Evolutionary conservation across 2,113 vertebrate species (phyloP).

Genomic region (Malurus elegans): DNA sequence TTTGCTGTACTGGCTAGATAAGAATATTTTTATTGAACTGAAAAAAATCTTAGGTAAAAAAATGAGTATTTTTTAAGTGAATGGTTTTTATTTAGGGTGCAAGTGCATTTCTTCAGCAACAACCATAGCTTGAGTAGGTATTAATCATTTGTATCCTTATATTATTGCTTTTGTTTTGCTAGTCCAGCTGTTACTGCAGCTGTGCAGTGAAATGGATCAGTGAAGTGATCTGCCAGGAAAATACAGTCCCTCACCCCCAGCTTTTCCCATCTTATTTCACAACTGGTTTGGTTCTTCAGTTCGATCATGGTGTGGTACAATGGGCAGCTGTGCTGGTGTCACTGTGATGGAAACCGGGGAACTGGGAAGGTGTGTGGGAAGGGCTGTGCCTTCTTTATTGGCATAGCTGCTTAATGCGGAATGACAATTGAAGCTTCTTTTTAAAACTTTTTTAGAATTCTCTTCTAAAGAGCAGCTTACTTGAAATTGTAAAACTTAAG

Average conservation of each 20-base stretch:
- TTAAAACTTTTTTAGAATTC: background rate
- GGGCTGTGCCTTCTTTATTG: background rate
- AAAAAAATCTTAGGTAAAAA: background rate
- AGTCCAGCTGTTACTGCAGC: background rate
- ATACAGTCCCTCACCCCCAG: background rate
- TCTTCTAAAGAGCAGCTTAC: background rate
- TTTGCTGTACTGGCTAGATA: background rate
- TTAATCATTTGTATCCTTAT: background rate
- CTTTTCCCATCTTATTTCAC: background rate
- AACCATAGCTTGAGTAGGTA: background rate
- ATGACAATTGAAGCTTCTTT: background rate
- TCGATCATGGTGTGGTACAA: background rate
- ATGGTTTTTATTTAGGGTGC: background rate
- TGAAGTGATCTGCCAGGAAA: background rate
- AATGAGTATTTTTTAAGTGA: background rate
- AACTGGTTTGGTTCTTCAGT: background rate
- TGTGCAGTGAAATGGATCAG: background rate
- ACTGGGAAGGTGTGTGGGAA: background rate
- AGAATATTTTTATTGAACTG: background rate
- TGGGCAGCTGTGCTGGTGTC: background rate
- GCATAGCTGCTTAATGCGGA: background rate
- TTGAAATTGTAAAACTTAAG: background rate
- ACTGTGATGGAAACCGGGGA: background rate
- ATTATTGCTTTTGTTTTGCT: background rate
- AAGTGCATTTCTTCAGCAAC: background rate